Evolutionary conservation across 2,113 vertebrate genomes (phyloP).

Genomic region (Epinephelus fuscoguttatus): DNA sequence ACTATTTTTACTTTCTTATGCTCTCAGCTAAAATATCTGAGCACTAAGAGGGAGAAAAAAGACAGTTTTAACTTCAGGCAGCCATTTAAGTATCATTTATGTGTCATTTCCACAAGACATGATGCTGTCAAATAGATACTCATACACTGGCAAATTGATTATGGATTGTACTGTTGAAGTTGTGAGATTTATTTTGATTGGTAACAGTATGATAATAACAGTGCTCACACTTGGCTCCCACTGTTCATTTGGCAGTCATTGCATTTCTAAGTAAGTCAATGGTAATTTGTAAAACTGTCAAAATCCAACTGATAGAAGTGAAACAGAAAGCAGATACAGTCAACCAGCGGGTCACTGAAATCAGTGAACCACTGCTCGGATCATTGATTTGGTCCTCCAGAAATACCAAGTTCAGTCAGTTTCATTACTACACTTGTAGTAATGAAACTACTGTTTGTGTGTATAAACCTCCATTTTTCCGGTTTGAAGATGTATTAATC

Average conservation of each 20-base stretch:
- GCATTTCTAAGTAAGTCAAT: neutral
- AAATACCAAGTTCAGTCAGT: neutral
- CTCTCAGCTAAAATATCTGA: slow-evolving; percentile 23
- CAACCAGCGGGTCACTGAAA: slow-evolving; percentile 7
- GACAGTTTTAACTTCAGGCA: neutral
- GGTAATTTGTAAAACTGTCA: neutral
- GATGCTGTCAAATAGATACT: neutral
- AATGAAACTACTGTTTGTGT: no score
- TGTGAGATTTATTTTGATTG: neutral
- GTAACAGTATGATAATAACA: neutral
- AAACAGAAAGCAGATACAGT: slow-evolving; percentile 13
- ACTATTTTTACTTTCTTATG: slow-evolving; percentile 42
- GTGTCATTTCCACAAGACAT: neutral
- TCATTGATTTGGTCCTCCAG: slow-evolving; percentile 12
- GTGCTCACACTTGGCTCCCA: neutral
- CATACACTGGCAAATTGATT: neutral
- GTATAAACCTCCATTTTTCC: neutral
- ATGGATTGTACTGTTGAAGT: neutral
- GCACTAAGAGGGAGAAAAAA: slow-evolving; percentile 5
- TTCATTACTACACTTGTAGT: neutral
- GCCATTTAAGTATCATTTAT: neutral
- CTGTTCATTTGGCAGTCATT: neutral
- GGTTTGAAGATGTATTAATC: neutral
- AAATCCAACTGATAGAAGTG: neutral
- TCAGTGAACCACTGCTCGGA: neutral